Evolutionary conservation across 2,797 vertebrate genomes (phyloP), one percentile per base, ranked within the genome.

Genomic region (Chelmon rostratus): DNA sequence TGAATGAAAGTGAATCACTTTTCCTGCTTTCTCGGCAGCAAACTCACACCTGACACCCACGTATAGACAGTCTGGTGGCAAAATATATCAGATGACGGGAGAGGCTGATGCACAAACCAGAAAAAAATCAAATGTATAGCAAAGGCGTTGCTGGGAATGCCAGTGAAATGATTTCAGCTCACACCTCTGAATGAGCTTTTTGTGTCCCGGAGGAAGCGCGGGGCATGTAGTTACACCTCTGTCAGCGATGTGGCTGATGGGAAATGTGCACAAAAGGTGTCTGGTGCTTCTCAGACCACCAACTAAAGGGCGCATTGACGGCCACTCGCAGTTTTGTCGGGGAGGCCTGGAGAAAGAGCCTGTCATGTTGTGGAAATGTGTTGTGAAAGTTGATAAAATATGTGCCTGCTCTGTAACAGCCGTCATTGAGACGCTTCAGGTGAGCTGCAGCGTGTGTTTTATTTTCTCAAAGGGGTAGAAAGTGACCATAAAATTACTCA

Each of bases 1-100:
- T n/a, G 23, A 37, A 38, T 50, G 53, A 46, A 57, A 69, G 38
- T n/a, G n/a, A n/a, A n/a, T 33, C 67, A 46, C 19, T 56, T 28
- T 33, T 67, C 38, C 10, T 28, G 6, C 50, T 46, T 38, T 57
- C 52, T 56, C 57, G 61, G 52, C 38, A 64, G 49, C 38, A 64
- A 18, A 47, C 19, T 40, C 19, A 61, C 6, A 16, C 23, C 28
- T 31, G 28, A 31, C 28, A 31, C 28, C 28, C 28, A 31, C 28
- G 3, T 31, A 31, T 31, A 31, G 28, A 31, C 31, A 4, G 28
- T 31, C 28, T 31, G 28, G 28, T 31, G 28, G 28, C 28, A 31
- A 8, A 9, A 13, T 4, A 3, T 8, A 42, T 42, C 40, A 4
- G 40, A 3, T 8, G 4, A 8, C 13, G 40, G 40, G 6, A 13